Base-by-base conservation (phyloP, 2,888 invertebrate genomes). In the Drosophila meridiana region DNA sequence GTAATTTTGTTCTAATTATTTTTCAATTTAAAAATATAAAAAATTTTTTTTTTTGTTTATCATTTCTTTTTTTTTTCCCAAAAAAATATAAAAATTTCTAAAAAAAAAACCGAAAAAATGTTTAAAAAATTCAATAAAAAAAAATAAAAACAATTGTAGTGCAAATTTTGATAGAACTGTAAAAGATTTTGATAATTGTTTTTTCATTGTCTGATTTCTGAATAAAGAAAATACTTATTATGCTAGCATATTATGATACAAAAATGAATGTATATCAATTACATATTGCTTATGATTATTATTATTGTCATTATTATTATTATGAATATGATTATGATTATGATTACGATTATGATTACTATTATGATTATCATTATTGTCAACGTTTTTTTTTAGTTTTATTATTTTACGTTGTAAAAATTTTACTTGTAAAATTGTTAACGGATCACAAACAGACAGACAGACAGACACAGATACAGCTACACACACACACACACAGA, bases 361-460 rank as follows among this genome's bases (percentile, higher is more conserved):
- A 62, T 76, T 32, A 76, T 59, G 20, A 69, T 69, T 26, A 53
- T 45, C 53, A 73, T 62, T 34, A 62, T 71, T 71, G 66, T 82
- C 73, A 67, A 73, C 52, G 79, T 73, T 61, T 69, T 84, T 56
- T 63, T 69, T 69, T 59, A 70, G 69, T 67, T 48, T 82, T 75
- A 47, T 68, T 71, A 63, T 63, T 72, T 70, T 61, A 84, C 73
- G 45, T 78, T 75, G 87, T 89, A 89, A 64, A 87, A 66, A 71
- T 66, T 66, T 9, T 82, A 87, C 85, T 69, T 84, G 83, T 84
- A 89, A 85, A 87, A 82, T 87, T 89, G 82, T 84, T 84, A 65
- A n/a, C 38, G 64, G 42, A 71, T 40, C 26, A 11, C 32, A 32
- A n/a, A 32, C 9, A 13, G 4, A 50, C 30, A 48, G 7, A 0